Evolutionary conservation across 2,888 invertebrate species (phyloP), one percentile per base, ranked within the genome.

Genomic region (Sphinx pinastri): DNA sequence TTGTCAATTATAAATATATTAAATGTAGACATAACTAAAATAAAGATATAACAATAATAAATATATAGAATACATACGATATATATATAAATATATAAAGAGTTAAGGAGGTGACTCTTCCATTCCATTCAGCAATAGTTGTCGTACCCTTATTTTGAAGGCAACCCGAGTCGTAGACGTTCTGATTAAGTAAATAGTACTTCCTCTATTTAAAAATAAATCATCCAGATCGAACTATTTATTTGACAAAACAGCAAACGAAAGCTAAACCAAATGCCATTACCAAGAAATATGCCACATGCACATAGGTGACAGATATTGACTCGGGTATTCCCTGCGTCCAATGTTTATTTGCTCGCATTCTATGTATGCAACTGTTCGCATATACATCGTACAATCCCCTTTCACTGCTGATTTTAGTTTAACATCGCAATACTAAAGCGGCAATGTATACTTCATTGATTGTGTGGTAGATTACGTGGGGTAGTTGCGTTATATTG

Each of bases 271-370:
- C 19, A 67, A 54, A 68, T 63, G 38, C 11, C 31, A 71, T 38
- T 58, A 74, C 57, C 12, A 57, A 3, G 57, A 54, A 68, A 69
- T 52, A 63, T 86, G 87, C 84, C 81, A 84, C 82, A 82, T 83
- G 84, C 82, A 85, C 84, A 85, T n/a, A 83, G 80, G 80, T 83
- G 79, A 78, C 78, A 76, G 82, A 85, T 88, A 89, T 87, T 82
- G 84, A 87, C 85, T 87, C 84, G 88, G 87, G 88, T 84, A 88
- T 88, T 89, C 87, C 88, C 88, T 84, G 79, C 76, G 82, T 84
- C 76, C 83, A 81, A 84, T 84, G 83, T 87, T 85, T 83, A 85
- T 84, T 81, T 81, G 76, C 75, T 76, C 76, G 69, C n/a, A 47
- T 59, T 60, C 25, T 14, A 12, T 63, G n/a, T 25, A 63, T 54